Base-by-base conservation (phyloP, 2,888 invertebrate species). In the Beris morrisii region DNA sequence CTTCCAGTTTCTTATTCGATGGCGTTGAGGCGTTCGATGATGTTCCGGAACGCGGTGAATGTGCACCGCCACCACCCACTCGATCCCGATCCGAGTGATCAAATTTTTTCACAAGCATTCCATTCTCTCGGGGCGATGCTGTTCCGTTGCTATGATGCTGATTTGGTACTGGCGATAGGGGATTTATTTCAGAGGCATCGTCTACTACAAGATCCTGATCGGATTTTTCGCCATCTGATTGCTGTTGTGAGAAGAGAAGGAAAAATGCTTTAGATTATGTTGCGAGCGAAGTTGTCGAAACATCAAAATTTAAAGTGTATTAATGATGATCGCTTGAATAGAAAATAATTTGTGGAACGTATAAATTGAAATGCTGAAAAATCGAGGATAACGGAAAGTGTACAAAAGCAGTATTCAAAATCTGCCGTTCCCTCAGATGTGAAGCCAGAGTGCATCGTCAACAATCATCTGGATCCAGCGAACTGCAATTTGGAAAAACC, bases 121-220 rank as follows among this genome's bases (percentile, higher is more conserved):
- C 93, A 77, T 93, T 93, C 77, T 93, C 93, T 71, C 92, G 81
- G 0, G 93, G 92, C n/a, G 93, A 93, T 3, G 92, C 87, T n/a
- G 93, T 92, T n/a, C 71, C 71, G 63, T 71, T 71, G 46, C 69
- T 70, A 44, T 70, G 71, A 55, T 70, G 70, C 59, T 71, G 71
- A 67, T 71, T 71, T 66, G 69, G 71, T 54, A 88, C 84, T 1
- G 89, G 88, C 59, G 93, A 92, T 61, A 89, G 87, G 6, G 92
- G 92, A 61, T 71, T 72, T n/a, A 72, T 72, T 82, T 95, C 95
- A 72, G 93, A 93, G 61, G 94, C 94, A 75, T 93, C 96, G 80
- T 97, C 97, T 31, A 97, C 96, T 69, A 97, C 96, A 73, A 97
- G 82, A 78, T 96, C 95, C 83, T 94, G 92, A 77, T 95, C 93